Base-by-base conservation (phyloP, 2,888 invertebrate species). In the Dicyrtomina minuta region DNA sequence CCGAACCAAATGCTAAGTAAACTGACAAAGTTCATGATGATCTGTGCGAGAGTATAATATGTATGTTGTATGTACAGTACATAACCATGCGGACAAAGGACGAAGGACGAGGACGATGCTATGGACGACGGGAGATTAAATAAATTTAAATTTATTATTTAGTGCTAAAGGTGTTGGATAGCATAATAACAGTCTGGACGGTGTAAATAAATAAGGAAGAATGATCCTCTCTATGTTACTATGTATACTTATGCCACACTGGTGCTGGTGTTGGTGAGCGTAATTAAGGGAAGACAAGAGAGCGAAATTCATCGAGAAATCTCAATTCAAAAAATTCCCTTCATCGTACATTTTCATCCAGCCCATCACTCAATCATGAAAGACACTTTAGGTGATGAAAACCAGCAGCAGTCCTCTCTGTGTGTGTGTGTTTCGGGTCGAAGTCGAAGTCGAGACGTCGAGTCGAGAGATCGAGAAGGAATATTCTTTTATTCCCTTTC, bases 151-250 rank as follows among this genome's bases (percentile, higher is more conserved):
- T 22, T 22, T 22, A 53, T 22, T 20, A 53, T 17, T 22, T 22
- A 53, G 24, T 22, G 22, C 53, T 53, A 53, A 53, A 53, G 53
- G 53, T 53, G 53, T 53, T 53, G n/a, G 53, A 53, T 53, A 53
- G 24, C 24, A 22, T 53, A 53, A 53, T 53, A 24, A 13, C 17
- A 3, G n/a, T n/a, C n/a, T n/a, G n/a, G n/a, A n/a, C n/a, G n/a
- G n/a, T n/a, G n/a, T n/a, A n/a, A n/a, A n/a, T n/a, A n/a, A n/a
- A n/a, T n/a, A n/a, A n/a, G n/a, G n/a, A n/a, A n/a, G n/a, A n/a
- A n/a, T n/a, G n/a, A n/a, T n/a, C n/a, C n/a, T n/a, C n/a, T n/a
- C n/a, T n/a, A n/a, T n/a, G n/a, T n/a, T n/a, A n/a, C n/a, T n/a
- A n/a, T n/a, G n/a, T n/a, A n/a, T n/a, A n/a, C n/a, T n/a, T n/a